phyloP scores from a whole-genome alignment of 2,797 vertebrate genomes.

The Morus bassanus region DNA sequence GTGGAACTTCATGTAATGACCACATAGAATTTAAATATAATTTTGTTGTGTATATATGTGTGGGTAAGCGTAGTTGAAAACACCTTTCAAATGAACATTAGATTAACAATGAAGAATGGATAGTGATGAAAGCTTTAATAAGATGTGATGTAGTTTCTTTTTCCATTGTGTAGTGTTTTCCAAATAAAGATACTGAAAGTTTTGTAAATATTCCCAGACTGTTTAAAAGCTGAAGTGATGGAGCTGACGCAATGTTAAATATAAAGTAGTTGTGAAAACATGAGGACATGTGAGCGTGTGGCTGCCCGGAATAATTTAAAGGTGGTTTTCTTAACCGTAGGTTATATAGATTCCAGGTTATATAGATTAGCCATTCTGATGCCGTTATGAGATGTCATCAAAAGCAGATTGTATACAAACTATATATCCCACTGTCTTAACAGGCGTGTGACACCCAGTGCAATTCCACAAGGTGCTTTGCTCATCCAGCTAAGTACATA shows the following conservation, averaged over 20 bases:
- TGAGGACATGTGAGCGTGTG: slow-evolving; percentile 48
- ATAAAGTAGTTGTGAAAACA: slow-evolving; percentile 68
- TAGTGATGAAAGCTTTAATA: slow-evolving; percentile 25
- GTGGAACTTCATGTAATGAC: background rate
- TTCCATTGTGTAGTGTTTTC: slow-evolving; percentile 64
- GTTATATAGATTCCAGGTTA: slow-evolving; percentile 55
- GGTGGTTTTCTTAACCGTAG: slow-evolving; percentile 64
- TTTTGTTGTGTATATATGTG: background rate
- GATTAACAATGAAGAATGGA: background rate
- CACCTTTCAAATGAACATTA: background rate
- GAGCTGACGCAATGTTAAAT: slow-evolving; percentile 71
- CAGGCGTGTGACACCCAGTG: background rate
- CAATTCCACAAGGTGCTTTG: background rate
- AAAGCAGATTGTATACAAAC: slow-evolving; percentile 46
- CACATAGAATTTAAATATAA: background rate
- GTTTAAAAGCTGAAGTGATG: slow-evolving; percentile 74
- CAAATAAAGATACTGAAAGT: slow-evolving; percentile 71
- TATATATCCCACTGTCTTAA: background rate
- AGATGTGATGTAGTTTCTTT: slow-evolving; percentile 38
- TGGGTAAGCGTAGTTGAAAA: background rate
- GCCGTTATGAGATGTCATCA: slow-evolving; percentile 45
- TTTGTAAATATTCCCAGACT: slow-evolving; percentile 71
- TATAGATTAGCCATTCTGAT: slow-evolving; percentile 45
- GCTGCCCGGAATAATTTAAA: slow-evolving; percentile 68
- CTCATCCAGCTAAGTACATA: background rate